phyloP scores from a whole-genome alignment of 2,113 vertebrate genomes.

The Deroptyus accipitrinus region DNA sequence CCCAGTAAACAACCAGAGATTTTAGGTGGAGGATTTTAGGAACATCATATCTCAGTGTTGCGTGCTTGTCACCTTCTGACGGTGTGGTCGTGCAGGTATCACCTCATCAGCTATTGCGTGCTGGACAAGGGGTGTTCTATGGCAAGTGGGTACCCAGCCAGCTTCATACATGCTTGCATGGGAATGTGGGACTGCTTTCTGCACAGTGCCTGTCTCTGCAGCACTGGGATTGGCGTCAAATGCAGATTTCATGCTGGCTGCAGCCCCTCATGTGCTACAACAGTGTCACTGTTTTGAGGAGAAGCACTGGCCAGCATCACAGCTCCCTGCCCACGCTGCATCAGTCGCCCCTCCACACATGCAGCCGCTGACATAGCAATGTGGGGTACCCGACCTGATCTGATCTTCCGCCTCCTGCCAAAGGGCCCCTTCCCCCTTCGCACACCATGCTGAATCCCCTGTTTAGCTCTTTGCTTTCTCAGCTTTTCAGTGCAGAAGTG shows the following conservation, averaged over 20 bases:
- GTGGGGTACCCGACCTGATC: rapidly evolving
- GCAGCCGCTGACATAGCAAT: rapidly evolving
- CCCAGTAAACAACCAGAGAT: neutral
- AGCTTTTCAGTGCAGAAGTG: neutral
- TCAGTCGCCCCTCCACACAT: rapidly evolving
- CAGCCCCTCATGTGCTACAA: neutral
- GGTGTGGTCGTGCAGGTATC: neutral
- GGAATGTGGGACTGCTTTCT: neutral
- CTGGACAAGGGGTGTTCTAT: neutral
- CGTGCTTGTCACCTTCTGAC: neutral
- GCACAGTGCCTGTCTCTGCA: neutral
- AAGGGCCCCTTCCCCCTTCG: neutral
- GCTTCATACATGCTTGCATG: rapidly evolving
- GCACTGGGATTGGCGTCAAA: neutral
- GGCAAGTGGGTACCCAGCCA: neutral
- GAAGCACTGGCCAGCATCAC: rapidly evolving
- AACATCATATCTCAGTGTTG: neutral
- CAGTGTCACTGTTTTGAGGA: rapidly evolving
- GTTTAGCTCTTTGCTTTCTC: neutral
- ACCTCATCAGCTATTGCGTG: neutral
- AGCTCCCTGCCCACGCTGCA: rapidly evolving
- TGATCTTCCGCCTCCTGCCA: neutral
- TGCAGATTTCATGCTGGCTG: rapidly evolving
- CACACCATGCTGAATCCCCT: rapidly evolving
- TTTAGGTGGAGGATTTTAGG: neutral